Percentiles rank a stretch among this genome's conserved stretches.
phyloP scores from a whole-genome alignment of 1,140 invertebrate genomes.

The Drosophila ercepeae region DNA sequence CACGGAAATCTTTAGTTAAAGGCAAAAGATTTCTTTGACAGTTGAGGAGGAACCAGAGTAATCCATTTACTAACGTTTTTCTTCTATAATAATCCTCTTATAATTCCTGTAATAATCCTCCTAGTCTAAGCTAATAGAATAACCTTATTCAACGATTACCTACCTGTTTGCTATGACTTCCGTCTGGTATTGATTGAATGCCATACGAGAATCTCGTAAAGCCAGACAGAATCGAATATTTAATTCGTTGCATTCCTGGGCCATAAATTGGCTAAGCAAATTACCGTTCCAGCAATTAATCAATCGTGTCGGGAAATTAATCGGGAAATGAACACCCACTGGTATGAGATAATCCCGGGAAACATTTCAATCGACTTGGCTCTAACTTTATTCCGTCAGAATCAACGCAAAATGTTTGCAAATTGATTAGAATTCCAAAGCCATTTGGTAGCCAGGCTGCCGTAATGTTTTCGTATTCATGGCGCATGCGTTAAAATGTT shows the following conservation, averaged over 20 bases:
- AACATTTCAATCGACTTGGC: slow-evolving; percentile 31
- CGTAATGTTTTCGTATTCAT: slow-evolving; percentile 55
- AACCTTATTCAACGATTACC: slow-evolving; percentile 14
- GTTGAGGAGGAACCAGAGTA: too few relatives aligned
- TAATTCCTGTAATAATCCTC: too few relatives aligned
- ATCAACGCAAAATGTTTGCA: slow-evolving; percentile 9
- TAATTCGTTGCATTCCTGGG: slow-evolving; percentile 47
- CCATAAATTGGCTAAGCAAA: slow-evolving; percentile 43
- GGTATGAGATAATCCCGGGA: slow-evolving; percentile 4
- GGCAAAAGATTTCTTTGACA: too few relatives aligned
- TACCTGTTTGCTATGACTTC: slow-evolving; percentile 32
- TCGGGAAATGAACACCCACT: slow-evolving; percentile 27
- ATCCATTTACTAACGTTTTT: too few relatives aligned
- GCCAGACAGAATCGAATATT: slow-evolving; percentile 32
- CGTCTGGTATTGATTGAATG: slow-evolving; percentile 53
- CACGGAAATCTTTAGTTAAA: too few relatives aligned
- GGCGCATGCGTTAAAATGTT: slow-evolving; percentile 73
- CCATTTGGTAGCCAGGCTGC: not conserved
- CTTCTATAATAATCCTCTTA: too few relatives aligned
- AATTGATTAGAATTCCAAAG: slow-evolving; percentile 40
- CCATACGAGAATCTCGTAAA: slow-evolving; percentile 3
- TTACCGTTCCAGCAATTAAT: slow-evolving; percentile 59
- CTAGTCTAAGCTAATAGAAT: slow-evolving; percentile 5
- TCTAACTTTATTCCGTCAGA: slow-evolving; percentile 23
- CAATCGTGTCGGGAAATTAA: slow-evolving; percentile 24